phyloP scores from a whole-genome alignment of 1,140 invertebrate species.

The Gryon sp. region DNA sequence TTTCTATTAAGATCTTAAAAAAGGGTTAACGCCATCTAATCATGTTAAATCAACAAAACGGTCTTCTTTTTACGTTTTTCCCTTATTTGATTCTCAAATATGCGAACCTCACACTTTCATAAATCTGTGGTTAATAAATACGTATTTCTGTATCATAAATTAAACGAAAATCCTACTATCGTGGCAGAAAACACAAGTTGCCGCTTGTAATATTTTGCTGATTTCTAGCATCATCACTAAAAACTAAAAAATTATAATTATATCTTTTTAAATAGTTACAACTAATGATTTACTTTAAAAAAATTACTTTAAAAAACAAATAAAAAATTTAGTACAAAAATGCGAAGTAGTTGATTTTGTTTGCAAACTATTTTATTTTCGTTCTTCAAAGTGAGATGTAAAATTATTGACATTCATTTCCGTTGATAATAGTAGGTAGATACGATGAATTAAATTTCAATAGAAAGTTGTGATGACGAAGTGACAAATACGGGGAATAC shows the following conservation, averaged over 20 bases:
- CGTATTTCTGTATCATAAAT: conserved; percentile 2
- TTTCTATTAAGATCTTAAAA: conserved; percentile 26
- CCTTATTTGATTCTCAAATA: conserved; percentile 8
- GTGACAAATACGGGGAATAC: conserved; percentile 48
- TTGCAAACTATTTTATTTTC: too few relatives aligned
- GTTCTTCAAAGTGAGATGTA: conserved; percentile 22
- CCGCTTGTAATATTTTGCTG: too few relatives aligned
- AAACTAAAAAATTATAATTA: too few relatives aligned
- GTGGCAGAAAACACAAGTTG: too few relatives aligned
- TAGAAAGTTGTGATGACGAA: too few relatives aligned
- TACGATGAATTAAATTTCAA: conserved; percentile 41
- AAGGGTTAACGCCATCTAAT: conserved; percentile 13
- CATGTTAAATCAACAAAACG: conserved; percentile 4
- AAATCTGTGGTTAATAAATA: conserved; percentile 9
- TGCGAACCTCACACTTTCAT: background rate
- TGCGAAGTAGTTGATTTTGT: too few relatives aligned
- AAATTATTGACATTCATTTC: conserved; percentile 43
- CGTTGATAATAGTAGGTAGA: background rate
- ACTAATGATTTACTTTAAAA: too few relatives aligned
- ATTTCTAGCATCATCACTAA: too few relatives aligned
- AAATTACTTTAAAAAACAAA: too few relatives aligned
- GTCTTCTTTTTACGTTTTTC: background rate
- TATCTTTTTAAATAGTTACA: too few relatives aligned
- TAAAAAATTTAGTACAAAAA: too few relatives aligned
- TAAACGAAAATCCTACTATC: too few relatives aligned